Percentiles rank a stretch among this genome's conserved stretches.
Evolutionary conservation across 2,888 invertebrate species (phyloP).

Genomic region (Microctonus hyperodae): DNA sequence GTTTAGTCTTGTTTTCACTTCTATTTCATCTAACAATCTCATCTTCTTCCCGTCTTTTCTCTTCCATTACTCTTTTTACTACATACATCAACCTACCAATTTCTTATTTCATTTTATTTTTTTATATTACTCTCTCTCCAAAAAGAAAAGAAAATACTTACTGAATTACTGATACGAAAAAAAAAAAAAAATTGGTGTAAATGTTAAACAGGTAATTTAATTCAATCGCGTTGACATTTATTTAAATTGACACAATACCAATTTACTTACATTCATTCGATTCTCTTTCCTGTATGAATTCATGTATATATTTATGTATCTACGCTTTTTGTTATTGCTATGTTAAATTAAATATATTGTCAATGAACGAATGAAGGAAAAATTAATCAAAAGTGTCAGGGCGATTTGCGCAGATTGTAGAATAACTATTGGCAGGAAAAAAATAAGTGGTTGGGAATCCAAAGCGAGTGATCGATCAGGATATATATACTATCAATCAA

Average conservation of each 20-base stretch:
- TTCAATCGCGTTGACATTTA: conserved; percentile 5
- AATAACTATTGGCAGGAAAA: conserved; percentile 10
- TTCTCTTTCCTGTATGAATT: background rate
- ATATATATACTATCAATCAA: conserved; percentile 26
- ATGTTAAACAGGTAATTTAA: conserved; percentile 31
- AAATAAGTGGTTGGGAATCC: conserved; percentile 18
- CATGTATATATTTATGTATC: background rate
- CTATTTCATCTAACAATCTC: conserved; percentile 25
- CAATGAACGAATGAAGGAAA: background rate
- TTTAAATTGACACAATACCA: conserved; percentile 22
- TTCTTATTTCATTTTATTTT: background rate
- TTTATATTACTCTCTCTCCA: background rate
- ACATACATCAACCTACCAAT: background rate
- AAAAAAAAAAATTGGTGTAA: too few species aligned
- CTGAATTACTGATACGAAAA: conserved; percentile 26
- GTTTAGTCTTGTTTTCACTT: conserved; percentile 26
- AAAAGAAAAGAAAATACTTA: conserved; percentile 6
- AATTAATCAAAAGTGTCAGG: conserved; percentile 14
- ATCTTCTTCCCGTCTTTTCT: background rate
- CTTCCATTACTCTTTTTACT: background rate
- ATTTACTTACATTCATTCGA: conserved; percentile 10
- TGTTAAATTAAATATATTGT: background rate
- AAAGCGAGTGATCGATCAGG: conserved; percentile 25
- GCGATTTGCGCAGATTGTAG: conserved; percentile 14
- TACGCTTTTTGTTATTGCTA: background rate